Evolutionary conservation across 2,888 invertebrate species (phyloP).

Genomic region (Tromatobia lineatoria): DNA sequence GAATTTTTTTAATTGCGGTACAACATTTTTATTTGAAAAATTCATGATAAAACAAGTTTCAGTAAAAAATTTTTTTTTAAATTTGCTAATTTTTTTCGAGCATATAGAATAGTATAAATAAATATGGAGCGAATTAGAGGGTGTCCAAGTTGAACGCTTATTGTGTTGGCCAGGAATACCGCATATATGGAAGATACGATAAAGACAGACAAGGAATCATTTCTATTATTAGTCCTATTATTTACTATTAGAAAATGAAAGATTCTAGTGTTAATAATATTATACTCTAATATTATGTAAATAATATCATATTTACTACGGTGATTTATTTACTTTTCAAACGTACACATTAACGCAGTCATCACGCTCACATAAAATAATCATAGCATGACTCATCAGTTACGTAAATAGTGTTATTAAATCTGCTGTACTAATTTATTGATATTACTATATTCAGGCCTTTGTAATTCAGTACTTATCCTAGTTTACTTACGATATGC

Average conservation of each 20-base stretch:
- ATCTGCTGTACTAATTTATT: neutral
- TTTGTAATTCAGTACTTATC: conserved; percentile 23
- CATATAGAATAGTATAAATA: no score
- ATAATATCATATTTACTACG: neutral
- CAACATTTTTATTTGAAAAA: no score
- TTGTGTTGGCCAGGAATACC: no score
- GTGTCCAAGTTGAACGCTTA: no score
- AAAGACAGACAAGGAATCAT: neutral
- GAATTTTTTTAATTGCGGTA: no score
- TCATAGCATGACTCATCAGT: conserved; percentile 37
- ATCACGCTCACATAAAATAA: conserved; percentile 19
- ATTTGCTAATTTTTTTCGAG: no score
- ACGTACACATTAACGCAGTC: neutral
- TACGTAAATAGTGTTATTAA: neutral
- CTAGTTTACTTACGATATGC: neutral
- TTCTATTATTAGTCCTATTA: neutral
- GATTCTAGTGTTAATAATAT: neutral
- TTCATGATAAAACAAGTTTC: no score
- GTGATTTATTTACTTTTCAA: neutral
- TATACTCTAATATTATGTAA: neutral
- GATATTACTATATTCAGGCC: neutral
- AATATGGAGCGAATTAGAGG: no score
- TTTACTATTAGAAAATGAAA: neutral
- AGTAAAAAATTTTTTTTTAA: no score
- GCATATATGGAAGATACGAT: neutral